Base-by-base conservation (phyloP, 2,113 vertebrate genomes). In the Baryphthengus martii region DNA sequence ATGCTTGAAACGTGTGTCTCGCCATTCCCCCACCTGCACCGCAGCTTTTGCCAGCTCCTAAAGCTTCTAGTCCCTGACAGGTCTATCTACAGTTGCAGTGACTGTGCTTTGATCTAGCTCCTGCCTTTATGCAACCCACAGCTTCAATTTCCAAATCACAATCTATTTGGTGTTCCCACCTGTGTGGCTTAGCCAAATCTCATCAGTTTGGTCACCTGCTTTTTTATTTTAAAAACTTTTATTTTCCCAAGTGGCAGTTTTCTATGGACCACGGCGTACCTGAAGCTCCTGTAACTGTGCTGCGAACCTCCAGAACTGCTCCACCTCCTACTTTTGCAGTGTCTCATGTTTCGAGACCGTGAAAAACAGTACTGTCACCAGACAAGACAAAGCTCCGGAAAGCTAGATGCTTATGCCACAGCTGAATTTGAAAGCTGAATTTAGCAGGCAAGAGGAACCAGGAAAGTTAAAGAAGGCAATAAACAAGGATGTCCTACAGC, bases 1-100 rank as follows among this genome's bases (percentile, higher is more conserved):
- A 2, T 5, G 10, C 24, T 52, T 40, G 56, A 56, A 52, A 31
- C 0, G 3, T 0, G 0, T 8, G 7, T 24, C 18, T 52, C 9
- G 25, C 45, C 23, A 49, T 19, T 47, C 17, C 17, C 20, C 18
- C 6, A 37, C 17, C 40, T 23, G 49, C 1, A 0, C 14, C 2
- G 0, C 89, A 65, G 25, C 39, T 55, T 31, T 11, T 79, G 25
- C 40, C 15, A 65, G 42, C 9, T 35, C 26, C 5, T 4, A 87
- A 59, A 91, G 15, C 10, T 52, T 11, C 63, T 9, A 33, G 20
- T 19, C 25, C 71, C 53, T 3, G 3, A 73, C 62, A 80, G 25
- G 58, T 29, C 37, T 25, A 6, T n/a, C 78, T 83, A 42, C 45
- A 73, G 44, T 7, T 61, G 65, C 39, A 65, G 33, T 42, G 73